These are phyloP conservation scores for Clepsis dumicolana DNA, from an alignment of 2,888 invertebrate species.

Conservation along the genomic window DNA sequence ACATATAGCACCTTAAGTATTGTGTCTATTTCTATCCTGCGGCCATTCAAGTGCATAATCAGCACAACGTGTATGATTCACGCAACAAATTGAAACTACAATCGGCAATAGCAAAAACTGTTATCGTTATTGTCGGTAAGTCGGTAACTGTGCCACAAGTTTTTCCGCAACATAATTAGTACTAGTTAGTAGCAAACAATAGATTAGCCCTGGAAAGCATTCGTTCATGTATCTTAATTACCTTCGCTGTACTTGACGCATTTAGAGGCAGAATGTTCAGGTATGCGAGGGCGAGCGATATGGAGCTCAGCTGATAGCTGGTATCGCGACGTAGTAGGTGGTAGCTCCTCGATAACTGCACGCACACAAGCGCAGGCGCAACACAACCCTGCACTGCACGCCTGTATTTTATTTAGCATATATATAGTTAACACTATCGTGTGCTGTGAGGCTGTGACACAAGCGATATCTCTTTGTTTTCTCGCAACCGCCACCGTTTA, in stretches of 20 bases:
- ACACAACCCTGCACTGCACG: slow-evolving; percentile 27
- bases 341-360: slow-evolving; percentile 58
- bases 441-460: slow-evolving; percentile 59
- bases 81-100: slow-evolving; percentile 1
- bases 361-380: slow-evolving; percentile 47
- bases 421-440: slow-evolving; percentile 42
- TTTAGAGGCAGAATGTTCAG: slow-evolving; percentile 60
- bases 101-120: slow-evolving; percentile 14
- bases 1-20: not conserved
- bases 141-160: slow-evolving; percentile 23
- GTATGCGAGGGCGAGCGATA: slow-evolving; percentile 69
- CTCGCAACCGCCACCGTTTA: slow-evolving; percentile 66
- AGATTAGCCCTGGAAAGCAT: slow-evolving; percentile 45
- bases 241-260: slow-evolving; percentile 34
- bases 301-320: slow-evolving; percentile 71
- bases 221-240: slow-evolving; percentile 62
- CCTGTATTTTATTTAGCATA: slow-evolving; percentile 34
- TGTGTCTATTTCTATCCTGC: not conserved
- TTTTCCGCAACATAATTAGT: slow-evolving; percentile 37
- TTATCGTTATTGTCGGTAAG: slow-evolving; percentile 17
- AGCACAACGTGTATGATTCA: slow-evolving; percentile 1
- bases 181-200: slow-evolving; percentile 45
- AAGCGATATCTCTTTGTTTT: slow-evolving; percentile 75
- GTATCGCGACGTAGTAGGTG: slow-evolving; percentile 72
- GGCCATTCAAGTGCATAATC: not conserved